Base-by-base conservation (phyloP, 2,888 invertebrate species). In the Reticulitermes lucifugus region DNA sequence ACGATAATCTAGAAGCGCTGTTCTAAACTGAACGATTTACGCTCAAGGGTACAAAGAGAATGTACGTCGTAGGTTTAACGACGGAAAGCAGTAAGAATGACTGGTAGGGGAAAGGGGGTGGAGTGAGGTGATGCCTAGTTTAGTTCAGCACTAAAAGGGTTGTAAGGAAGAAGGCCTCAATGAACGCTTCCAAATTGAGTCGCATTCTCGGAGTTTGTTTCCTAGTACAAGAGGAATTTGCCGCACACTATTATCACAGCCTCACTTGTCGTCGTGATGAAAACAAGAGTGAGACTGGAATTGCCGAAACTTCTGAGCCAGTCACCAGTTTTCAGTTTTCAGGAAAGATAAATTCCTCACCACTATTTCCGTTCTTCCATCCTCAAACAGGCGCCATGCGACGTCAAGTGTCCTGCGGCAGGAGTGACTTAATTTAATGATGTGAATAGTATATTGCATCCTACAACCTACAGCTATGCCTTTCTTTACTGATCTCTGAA, bases 251-350 rank as follows among this genome's bases (percentile, higher is more conserved):
- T 6, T 29, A 51, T 25, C 51, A 77, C 85, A 25, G 77, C 77
- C 83, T 85, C 85, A 85, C 83, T 85, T 85, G 85, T 85, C 85
- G 51, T 59, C 73, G 5, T 77, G 85, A 75, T 75, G 77, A 79
- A 83, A 85, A 84, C 82, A 85, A 77, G 60, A 79, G 43, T 65
- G 82, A 85, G 85, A 85, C 83, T 85, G 85, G 85, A 85, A 79
- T 79, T 59, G 55, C 51, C 6, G 55, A 18, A 55, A 55, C 55
- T 55, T 55, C 55, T 25, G 65, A n/a, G 10, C 51, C 79, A 79
- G 79, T 83, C 84, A 81, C 84, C 79, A 84, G 71, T 84, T 85
- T 83, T 83, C 85, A 85, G 83, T 85, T 85, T 85, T 83, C 82
- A 59, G 83, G 29, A 75, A 83, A 83, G 85, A 85, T 85, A 85